Base-by-base conservation (phyloP, 2,797 vertebrate species). In the Fistularia tabacaria region DNA sequence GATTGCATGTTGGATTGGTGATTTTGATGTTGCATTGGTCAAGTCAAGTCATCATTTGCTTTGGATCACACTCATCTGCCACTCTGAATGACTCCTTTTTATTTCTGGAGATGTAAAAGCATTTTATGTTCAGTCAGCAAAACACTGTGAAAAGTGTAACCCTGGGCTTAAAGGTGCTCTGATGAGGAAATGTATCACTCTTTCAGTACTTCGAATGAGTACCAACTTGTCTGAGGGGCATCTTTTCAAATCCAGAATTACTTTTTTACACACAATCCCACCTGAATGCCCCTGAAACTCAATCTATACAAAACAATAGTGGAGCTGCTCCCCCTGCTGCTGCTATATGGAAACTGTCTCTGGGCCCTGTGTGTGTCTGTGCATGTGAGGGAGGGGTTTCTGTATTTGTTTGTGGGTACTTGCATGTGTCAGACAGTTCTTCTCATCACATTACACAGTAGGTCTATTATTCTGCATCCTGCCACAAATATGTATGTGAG, bases 261-360 rank as follows among this genome's bases (percentile, higher is more conserved):
- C 47, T 14, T 9, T 10, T 38, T 39, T 1, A 47, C 46, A 64
- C 64, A 59, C 49, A 54, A 47, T 55, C 63, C 62, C 62, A 57
- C 49, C 60, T 61, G 52, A 37, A 6, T 57, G 68, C 41, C 72
- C 54, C 62, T 63, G 63, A 74, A 77, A 66, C 74, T 80, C 67
- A 62, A 76, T 79, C 73, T 67, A 80, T 69, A 76, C 55, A 73
- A 81, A 94, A 93, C 92, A 91, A 93, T 90, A 97, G 97, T 93
- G 90, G 93, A 90, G 95, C 89, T 92, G 92, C 96, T 98, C 97
- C 97, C 96, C 94, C 97, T 99, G 89, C 94, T 95, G 97, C 87
- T 90, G 79, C 71, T 71, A 85, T 65, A 44, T 55, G 71, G 92
- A 85, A 84, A 95, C 91, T 94, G 90, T 92, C 76, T 85, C 74